These are phyloP conservation scores for Lynx canadensis DNA, from an alignment of 2,113 vertebrate genomes.

Conservation along the genomic window DNA sequence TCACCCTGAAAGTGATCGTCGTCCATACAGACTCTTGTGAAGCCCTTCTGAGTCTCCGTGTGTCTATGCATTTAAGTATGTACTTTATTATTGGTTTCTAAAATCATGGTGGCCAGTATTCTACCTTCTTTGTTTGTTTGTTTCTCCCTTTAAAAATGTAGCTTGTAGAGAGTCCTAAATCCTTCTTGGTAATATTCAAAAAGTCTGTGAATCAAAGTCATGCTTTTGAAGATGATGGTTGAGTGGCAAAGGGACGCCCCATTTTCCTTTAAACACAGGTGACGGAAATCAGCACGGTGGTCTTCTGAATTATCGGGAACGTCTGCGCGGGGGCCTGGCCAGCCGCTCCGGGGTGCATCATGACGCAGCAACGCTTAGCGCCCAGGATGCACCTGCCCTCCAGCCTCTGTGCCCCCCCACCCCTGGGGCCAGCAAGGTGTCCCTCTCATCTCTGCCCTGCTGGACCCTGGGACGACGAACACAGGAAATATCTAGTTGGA, in stretches of 20 bases:
- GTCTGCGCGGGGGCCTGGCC: fast-evolving
- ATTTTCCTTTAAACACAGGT: neutral
- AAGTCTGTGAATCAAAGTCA: neutral
- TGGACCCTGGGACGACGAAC: neutral
- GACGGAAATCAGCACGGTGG: fast-evolving
- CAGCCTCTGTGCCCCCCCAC: fast-evolving
- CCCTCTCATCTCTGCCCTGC: neutral
- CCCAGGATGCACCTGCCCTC: fast-evolving
- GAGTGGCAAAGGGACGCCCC: neutral
- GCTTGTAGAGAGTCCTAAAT: neutral
- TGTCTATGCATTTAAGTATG: fast-evolving
- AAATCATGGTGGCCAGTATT: no score
- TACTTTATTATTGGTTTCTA: neutral
- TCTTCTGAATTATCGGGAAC: fast-evolving
- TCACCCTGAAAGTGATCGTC: fast-evolving
- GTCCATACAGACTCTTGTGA: fast-evolving
- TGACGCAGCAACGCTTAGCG: fast-evolving
- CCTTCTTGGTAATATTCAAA: neutral
- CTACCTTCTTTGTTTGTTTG: neutral
- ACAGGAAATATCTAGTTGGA: neutral
- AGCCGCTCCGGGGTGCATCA: fast-evolving
- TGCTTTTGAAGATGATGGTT: neutral
- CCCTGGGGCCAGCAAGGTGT: fast-evolving
- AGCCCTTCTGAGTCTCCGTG: neutral
- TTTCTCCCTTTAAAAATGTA: neutral